A percentile compares a stretch with the other conserved stretches of the same genome.
Evolutionary conservation across 2,888 invertebrate species (phyloP).

Genomic region (Crematogaster levior): DNA sequence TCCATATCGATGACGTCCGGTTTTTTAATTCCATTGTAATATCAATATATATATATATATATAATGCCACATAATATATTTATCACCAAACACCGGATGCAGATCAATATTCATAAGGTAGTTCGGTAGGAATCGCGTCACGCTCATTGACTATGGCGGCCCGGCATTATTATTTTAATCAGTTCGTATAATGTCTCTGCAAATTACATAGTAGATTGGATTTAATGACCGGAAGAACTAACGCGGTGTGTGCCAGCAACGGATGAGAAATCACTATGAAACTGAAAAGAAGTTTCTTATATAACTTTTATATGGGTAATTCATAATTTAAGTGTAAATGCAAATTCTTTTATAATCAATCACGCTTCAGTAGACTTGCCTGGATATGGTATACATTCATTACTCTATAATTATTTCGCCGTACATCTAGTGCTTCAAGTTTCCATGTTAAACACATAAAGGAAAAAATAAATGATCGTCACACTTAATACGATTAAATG

Average conservation of each 20-base stretch:
- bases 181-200: conserved; percentile 76
- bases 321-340: not conserved
- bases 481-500: conserved; percentile 4
- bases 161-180: conserved; percentile 79
- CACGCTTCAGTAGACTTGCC: not conserved
- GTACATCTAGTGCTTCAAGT: not conserved
- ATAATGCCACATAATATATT: conserved; percentile 71
- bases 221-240: conserved; percentile 81
- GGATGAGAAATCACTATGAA: conserved; percentile 69
- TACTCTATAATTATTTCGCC: not conserved
- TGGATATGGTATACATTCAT: not conserved
- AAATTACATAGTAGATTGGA: conserved; percentile 70
- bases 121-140: conserved; percentile 59
- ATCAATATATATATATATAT: conserved; percentile 62
- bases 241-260: conserved; percentile 64
- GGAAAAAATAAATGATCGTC: not conserved
- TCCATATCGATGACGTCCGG: conserved; percentile 65
- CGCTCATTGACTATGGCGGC: conserved; percentile 72
- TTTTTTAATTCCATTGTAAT: conserved; percentile 67
- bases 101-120: conserved; percentile 82
- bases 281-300: conserved; percentile 58
- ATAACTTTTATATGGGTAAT: not conserved
- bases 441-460: not conserved
- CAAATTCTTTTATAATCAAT: conserved; percentile 3
- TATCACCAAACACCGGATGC: conserved; percentile 76